Base-by-base conservation (phyloP, 2,888 invertebrate genomes). In the Cosmorhoe ocellata region DNA sequence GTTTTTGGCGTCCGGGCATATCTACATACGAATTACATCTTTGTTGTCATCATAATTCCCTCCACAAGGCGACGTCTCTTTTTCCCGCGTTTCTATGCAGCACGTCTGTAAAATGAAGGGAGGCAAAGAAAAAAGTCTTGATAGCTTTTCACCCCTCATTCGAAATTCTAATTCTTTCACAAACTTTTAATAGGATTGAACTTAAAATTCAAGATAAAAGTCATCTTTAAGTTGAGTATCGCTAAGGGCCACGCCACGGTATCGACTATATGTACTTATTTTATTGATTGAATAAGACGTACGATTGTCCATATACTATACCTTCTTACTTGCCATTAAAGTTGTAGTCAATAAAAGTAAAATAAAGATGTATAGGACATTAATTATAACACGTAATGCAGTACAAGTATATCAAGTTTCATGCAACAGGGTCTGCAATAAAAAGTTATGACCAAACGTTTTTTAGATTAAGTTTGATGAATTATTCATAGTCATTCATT, bases 181-280 rank as follows among this genome's bases (percentile, higher is more conserved):
- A 83, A 89, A 90, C 85, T 90, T 90, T 89, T 89, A 89, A 89
- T 89, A 87, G 84, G 88, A 86, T 88, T 81, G 80, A 79, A 84
- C 80, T 88, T 84, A 81, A 86, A 82, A 85, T 85, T 88, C 84
- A 81, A 80, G 72, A 77, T 79, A 79, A 84, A 81, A 81, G 79
- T 80, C 73, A 79, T 76, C 70, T 77, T 64, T 75, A 81, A 81
- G 77, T 84, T 84, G 70, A 76, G 26, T 38, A 38, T 27, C n/a
- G 46, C 32, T 32, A 34, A n/a, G 32, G 28, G 38, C 30, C 38
- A 24, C 33, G 18, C 42, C n/a, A 32, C 34, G 18, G 4, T 18
- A 18, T 42, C 26, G 11, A 40, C 26, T 18, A 37, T n/a, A n/a
- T n/a, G n/a, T n/a, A n/a, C n/a, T n/a, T 28, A 44, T 14, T 28